A percentile compares a stretch with the other conserved stretches of the same genome.
Evolutionary conservation across 1,140 invertebrate species (phyloP).

Genomic region (Planococcus citri): DNA sequence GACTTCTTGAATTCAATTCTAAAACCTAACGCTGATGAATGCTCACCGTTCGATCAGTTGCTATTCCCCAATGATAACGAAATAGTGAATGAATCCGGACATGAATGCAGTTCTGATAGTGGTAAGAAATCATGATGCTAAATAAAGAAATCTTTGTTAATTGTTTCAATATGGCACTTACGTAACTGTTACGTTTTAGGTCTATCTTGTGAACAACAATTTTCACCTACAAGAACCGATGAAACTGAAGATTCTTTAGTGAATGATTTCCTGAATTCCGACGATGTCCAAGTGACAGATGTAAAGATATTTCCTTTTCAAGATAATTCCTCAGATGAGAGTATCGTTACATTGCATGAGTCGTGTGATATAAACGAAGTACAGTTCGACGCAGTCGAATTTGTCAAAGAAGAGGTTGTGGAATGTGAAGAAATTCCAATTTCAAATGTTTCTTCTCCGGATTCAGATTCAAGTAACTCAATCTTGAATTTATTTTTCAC

Average conservation of each 20-base stretch:
- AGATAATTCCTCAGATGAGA: too few relatives aligned
- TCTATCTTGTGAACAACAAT: conserved; percentile 27
- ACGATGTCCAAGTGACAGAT: not conserved
- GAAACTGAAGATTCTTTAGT: not conserved
- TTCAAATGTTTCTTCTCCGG: not conserved
- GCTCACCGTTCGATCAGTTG: not conserved
- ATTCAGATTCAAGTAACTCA: conserved; percentile 20
- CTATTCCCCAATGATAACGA: not conserved
- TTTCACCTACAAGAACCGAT: conserved; percentile 26
- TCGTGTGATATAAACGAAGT: conserved; percentile 22
- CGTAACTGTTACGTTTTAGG: conserved; percentile 22
- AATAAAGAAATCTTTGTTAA: not conserved
- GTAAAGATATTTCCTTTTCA: too few relatives aligned
- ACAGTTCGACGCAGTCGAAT: conserved; percentile 8
- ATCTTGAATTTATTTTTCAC: conserved; percentile 19
- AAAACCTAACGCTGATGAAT: not conserved
- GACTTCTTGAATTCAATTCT: not conserved
- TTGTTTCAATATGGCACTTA: not conserved
- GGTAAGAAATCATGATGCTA: not conserved
- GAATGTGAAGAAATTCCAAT: conserved; percentile 19
- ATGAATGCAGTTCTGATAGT: conserved; percentile 13
- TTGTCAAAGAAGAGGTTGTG: conserved; percentile 22
- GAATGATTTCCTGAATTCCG: not conserved
- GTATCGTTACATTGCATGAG: not conserved
- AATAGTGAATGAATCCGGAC: not conserved